Evolutionary conservation across 1,140 invertebrate genomes (phyloP).

Genomic region (Drosophila bifasciata): DNA sequence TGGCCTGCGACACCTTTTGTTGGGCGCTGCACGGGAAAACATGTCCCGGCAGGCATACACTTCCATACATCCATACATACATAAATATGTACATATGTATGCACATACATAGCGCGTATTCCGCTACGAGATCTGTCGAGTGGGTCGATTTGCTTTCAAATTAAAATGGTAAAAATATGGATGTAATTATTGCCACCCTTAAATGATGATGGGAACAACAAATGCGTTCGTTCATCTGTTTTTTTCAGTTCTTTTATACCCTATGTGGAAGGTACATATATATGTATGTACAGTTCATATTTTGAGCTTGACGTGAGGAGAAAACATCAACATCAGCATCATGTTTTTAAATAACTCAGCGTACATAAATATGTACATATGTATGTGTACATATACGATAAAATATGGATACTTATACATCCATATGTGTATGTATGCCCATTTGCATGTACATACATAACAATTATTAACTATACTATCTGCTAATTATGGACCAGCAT

Average conservation of each 20-base stretch:
- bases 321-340: too few relatives aligned
- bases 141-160: slow-evolving; percentile 55
- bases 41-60: slow-evolving; percentile 12
- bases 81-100: slow-evolving; percentile 8
- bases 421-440: too few relatives aligned
- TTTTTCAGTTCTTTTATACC: slow-evolving; percentile 6
- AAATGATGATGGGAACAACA: slow-evolving; percentile 45
- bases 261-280: too few relatives aligned
- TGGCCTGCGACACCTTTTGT: too few relatives aligned
- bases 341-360: too few relatives aligned
- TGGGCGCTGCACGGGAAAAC: not conserved
- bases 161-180: slow-evolving; percentile 72
- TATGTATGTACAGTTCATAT: too few relatives aligned
- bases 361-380: too few relatives aligned
- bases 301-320: slow-evolving; percentile 10
- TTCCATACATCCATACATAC: slow-evolving; percentile 22
- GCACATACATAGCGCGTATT: not conserved
- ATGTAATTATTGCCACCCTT: slow-evolving; percentile 72
- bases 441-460: too few relatives aligned
- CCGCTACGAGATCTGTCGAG: slow-evolving; percentile 22
- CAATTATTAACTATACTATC: too few relatives aligned
- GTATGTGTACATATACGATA: too few relatives aligned
- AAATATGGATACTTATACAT: too few relatives aligned
- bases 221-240: slow-evolving; percentile 35
- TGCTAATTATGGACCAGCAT: too few relatives aligned